These are phyloP conservation scores for Takifugu ocellatus DNA, from an alignment of 2,797 vertebrate genomes.

Conservation along the genomic window DNA sequence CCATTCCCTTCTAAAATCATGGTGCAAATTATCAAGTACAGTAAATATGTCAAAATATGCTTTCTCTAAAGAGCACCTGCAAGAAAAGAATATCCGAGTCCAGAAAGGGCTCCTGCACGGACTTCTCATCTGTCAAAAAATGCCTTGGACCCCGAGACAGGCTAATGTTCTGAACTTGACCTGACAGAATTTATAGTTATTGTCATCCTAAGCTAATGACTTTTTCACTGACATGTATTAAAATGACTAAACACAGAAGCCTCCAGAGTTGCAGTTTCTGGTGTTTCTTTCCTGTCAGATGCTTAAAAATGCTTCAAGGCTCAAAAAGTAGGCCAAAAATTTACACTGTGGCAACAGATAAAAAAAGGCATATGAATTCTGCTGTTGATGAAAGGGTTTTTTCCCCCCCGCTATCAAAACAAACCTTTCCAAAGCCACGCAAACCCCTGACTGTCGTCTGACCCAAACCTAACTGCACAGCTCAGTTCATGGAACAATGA, in stretches of 20 bases:
- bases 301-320: background rate
- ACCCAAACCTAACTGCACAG: slow-evolving; percentile 18
- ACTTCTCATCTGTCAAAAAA: too few species aligned
- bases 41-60: too few species aligned
- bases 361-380: too few species aligned
- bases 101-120: too few species aligned
- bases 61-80: too few species aligned
- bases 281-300: background rate
- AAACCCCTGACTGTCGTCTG: background rate
- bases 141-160: too few species aligned
- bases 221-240: too few species aligned
- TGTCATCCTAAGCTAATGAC: too few species aligned
- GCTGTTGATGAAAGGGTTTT: background rate
- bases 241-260: too few species aligned
- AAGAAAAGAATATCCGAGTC: too few species aligned
- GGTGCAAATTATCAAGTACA: slow-evolving; percentile 50
- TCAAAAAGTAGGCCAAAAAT: background rate
- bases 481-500: slow-evolving; percentile 11
- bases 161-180: too few species aligned
- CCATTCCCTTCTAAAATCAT: background rate
- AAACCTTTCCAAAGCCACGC: background rate
- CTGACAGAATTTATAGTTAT: too few species aligned
- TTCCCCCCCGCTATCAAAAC: background rate
- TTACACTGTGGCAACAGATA: background rate
- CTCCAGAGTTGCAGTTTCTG: background rate